Base-by-base conservation (phyloP, 2,113 vertebrate species). In the Pollimyrus isidori region DNA sequence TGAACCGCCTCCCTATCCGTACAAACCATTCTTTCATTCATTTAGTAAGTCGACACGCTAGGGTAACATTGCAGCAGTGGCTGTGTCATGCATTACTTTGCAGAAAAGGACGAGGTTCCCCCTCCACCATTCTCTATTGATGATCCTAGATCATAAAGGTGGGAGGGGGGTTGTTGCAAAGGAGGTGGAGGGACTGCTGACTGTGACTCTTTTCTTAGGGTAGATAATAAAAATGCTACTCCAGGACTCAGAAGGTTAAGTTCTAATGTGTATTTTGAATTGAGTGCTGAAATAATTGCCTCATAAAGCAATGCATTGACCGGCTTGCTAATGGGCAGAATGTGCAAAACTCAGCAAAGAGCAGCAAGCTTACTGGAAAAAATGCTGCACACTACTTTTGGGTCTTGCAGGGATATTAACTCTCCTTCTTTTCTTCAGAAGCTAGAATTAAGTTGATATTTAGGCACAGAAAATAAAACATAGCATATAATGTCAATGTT, bases 201-300 rank as follows among this genome's bases (percentile, higher is more conserved):
- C 96, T 95, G 91, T 90, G 94, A 93, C 95, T 96, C 95, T 97
- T 97, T 93, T 96, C 95, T 97, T 96, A 96, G 96, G 97, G 93
- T 94, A 96, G 96, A 96, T 97, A 96, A 97, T 97, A 97, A 97
- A 97, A 97, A 95, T 95, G 96, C 97, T 97, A 97, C 96, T 97
- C 96, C 95, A 96, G 95, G 95, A 97, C 96, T 96, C 96, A 97
- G 96, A 98, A 97, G 97, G 97, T 98, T 98, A 97, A 98, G 96
- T 96, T 97, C 95, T 97, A 96, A 97, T 97, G 97, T 97, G 95
- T 97, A 96, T 97, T 97, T 97, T 97, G 96, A 97, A 97, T 97
- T 95, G 95, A 96, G 95, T 95, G 96, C 96, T 96, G 94, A 96
- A 97, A 97, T 97, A 97, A 97, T 97, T 96, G 96, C 96, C 97